Evolutionary conservation across 2,797 vertebrate genomes (phyloP).

Genomic region (Cynopterus sphinx): DNA sequence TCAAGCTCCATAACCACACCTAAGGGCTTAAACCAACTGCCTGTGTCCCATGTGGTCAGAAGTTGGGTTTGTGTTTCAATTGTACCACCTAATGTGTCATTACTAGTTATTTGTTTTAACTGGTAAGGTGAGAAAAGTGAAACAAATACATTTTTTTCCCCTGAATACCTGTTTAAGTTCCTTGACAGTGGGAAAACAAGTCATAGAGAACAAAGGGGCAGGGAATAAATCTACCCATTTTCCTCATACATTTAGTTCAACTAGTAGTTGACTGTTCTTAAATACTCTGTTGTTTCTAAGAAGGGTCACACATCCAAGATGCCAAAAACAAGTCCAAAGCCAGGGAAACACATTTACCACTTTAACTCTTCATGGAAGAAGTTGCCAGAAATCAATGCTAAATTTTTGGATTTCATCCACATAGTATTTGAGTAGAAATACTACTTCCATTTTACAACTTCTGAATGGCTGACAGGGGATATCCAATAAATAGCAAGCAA

Average conservation of each 20-base stretch:
- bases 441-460: conserved; percentile 41
- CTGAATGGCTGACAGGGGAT: conserved; percentile 7
- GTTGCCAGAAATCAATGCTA: conserved; percentile 29
- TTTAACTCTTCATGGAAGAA: conserved; percentile 31
- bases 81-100: conserved; percentile 33
- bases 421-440: conserved; percentile 53
- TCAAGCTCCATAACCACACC: conserved; percentile 9
- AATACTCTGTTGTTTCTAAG: conserved; percentile 24
- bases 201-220: conserved; percentile 17
- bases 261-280: conserved; percentile 19
- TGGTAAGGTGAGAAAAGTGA: conserved; percentile 39
- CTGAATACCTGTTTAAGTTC: conserved; percentile 28
- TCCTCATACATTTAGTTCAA: conserved; percentile 24
- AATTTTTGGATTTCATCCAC: conserved; percentile 2
- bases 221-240: conserved; percentile 45
- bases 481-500: conserved; percentile 57
- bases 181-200: conserved; percentile 13
- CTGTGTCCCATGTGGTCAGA: conserved; percentile 37
- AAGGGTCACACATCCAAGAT: conserved; percentile 14
- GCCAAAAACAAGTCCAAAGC: conserved; percentile 46
- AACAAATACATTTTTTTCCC: background rate
- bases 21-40: conserved; percentile 27
- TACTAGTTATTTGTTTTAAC: conserved; percentile 54
- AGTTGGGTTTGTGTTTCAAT: conserved; percentile 43
- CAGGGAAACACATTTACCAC: conserved; percentile 32